Percentiles rank a stretch among this genome's conserved stretches.
These are phyloP conservation scores for Rhagonycha fulva DNA, from an alignment of 2,888 invertebrate species.

Conservation along the genomic window DNA sequence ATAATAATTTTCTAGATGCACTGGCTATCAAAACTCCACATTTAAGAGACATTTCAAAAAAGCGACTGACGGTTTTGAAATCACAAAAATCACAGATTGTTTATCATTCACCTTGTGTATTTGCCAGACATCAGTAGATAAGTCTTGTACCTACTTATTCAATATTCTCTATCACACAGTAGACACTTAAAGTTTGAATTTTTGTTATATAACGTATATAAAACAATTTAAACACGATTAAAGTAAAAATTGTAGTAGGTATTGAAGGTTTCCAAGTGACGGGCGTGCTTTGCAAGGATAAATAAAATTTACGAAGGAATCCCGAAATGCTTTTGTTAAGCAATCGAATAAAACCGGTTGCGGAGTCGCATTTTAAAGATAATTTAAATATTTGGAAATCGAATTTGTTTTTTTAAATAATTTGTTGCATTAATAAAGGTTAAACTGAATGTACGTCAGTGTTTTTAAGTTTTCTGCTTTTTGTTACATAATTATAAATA, in stretches of 20 bases:
- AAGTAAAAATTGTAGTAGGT: not conserved
- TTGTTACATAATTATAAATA: no score
- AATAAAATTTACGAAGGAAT: not conserved
- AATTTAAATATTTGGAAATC: not conserved
- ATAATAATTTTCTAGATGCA: conserved; percentile 13
- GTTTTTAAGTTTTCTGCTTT: not conserved
- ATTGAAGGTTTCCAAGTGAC: not conserved
- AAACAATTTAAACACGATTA: no score
- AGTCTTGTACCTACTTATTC: not conserved
- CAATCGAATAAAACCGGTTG: not conserved
- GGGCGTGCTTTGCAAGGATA: not conserved
- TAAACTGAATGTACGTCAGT: not conserved
- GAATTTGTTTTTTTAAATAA: not conserved
- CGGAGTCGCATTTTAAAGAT: not conserved
- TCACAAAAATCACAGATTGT: not conserved
- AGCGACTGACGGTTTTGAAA: not conserved
- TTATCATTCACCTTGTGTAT: not conserved
- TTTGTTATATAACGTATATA: not conserved
- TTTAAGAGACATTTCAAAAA: not conserved
- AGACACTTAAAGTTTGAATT: not conserved
- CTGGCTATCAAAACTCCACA: not conserved
- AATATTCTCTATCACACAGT: not conserved
- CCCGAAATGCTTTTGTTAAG: not conserved
- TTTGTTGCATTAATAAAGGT: not conserved
- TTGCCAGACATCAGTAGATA: not conserved